Evolutionary conservation across 1,140 invertebrate genomes (phyloP).

Genomic region (Atta texana): DNA sequence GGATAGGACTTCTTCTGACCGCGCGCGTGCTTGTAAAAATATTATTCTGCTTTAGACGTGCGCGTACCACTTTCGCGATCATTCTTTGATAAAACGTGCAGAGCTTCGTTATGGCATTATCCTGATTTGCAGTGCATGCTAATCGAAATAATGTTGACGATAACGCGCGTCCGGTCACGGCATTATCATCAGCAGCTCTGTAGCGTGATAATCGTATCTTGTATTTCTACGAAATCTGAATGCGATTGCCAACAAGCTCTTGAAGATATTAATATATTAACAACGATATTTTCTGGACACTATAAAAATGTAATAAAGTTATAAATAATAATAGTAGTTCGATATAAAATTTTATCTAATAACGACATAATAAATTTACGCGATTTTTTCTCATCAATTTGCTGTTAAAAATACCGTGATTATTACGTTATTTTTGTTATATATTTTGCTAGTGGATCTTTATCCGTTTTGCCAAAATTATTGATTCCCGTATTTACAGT

Average conservation of each 20-base stretch:
- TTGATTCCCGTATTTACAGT: background rate
- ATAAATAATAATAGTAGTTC: background rate
- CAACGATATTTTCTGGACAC: background rate
- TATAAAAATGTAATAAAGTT: too few species aligned
- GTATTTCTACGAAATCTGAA: background rate
- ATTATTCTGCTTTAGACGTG: constrained; percentile 47
- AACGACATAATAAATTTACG: background rate
- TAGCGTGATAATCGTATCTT: background rate
- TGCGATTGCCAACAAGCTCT: too few species aligned
- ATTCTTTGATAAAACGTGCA: background rate
- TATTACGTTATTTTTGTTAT: background rate
- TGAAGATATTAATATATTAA: background rate
- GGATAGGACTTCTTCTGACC: constrained; percentile 11
- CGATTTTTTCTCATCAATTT: background rate
- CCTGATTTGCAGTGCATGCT: constrained; percentile 5
- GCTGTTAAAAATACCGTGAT: background rate
- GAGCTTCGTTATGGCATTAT: background rate
- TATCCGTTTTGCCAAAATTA: background rate
- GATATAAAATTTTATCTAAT: background rate
- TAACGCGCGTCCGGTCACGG: background rate
- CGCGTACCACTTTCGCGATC: constrained; percentile 16
- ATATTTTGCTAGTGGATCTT: background rate
- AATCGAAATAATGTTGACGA: constrained; percentile 6
- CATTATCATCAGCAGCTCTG: background rate
- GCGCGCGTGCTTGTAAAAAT: constrained; percentile 37